A percentile compares a stretch with the other conserved stretches of the same genome.
Evolutionary conservation across 2,797 vertebrate genomes (phyloP).

Genomic region (Cossypha niveicapilla): DNA sequence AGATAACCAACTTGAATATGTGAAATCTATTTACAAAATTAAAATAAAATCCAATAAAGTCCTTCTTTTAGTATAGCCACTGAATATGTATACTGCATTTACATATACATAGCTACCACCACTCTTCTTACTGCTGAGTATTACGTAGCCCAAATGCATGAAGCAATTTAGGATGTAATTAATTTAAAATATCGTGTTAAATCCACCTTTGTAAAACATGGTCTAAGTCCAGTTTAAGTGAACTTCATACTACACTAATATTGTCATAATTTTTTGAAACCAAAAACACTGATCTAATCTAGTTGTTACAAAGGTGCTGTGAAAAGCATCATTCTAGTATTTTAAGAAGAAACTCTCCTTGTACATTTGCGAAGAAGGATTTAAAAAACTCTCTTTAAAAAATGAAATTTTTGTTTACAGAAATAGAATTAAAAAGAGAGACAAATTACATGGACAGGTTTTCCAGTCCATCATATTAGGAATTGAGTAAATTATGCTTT

Average conservation of each 20-base stretch:
- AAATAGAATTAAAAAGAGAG: neutral
- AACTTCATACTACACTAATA: neutral
- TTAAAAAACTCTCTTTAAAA: neutral
- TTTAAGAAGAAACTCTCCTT: neutral
- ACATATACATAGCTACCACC: neutral
- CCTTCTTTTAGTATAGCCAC: neutral
- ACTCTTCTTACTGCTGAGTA: neutral
- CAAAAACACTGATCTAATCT: neutral
- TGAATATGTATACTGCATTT: neutral
- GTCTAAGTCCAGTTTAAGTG: neutral
- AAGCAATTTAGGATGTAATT: neutral
- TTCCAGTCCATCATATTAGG: neutral
- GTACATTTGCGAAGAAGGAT: neutral
- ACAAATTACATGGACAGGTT: neutral
- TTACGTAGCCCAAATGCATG: neutral
- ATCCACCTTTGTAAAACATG: neutral
- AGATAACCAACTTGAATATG: neutral
- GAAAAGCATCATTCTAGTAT: neutral
- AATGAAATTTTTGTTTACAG: neutral
- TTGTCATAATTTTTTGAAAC: neutral
- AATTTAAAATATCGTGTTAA: neutral
- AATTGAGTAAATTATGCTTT: neutral
- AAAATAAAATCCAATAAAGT: neutral
- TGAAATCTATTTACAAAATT: neutral
- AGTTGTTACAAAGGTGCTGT: neutral